Conservation (phyloP, 2,888 invertebrate species). For the Xestia ashworthii region DNA sequence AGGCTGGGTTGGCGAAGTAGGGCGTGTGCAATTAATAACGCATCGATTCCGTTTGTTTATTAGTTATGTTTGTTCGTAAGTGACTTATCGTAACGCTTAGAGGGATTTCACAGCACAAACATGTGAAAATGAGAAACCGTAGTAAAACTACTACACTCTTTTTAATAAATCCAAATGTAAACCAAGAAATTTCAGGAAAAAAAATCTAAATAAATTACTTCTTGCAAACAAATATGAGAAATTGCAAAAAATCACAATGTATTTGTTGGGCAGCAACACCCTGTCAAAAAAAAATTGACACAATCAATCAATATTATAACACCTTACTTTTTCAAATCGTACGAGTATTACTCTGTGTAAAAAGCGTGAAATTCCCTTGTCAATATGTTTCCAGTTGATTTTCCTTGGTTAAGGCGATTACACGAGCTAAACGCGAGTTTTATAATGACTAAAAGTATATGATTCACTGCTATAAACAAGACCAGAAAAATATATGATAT, state of each 20-base stretch:
- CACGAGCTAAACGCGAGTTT: too few species aligned
- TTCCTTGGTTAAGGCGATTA: too few species aligned
- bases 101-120: background rate
- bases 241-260: background rate
- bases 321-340: background rate
- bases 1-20: constrained; percentile 19
- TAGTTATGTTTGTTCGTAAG: background rate
- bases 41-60: constrained; percentile 14
- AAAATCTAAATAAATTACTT: background rate
- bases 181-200: background rate
- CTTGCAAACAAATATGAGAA: background rate
- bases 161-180: background rate
- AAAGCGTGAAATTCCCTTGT: constrained; percentile 28
- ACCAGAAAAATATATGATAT: too few species aligned
- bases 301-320: background rate
- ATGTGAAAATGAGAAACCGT: background rate
- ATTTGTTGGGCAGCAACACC: background rate
- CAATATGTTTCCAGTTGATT: constrained; percentile 36
- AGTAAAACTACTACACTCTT: background rate
- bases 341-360: background rate
- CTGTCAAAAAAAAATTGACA: background rate
- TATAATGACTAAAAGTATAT: too few species aligned
- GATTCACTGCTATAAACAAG: too few species aligned
- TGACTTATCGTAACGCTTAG: background rate
- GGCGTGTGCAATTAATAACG: constrained; percentile 18